Percentiles rank a stretch among this genome's conserved stretches.
Evolutionary conservation across 2,888 invertebrate species (phyloP).

Genomic region (Parascotia fuliginaria): DNA sequence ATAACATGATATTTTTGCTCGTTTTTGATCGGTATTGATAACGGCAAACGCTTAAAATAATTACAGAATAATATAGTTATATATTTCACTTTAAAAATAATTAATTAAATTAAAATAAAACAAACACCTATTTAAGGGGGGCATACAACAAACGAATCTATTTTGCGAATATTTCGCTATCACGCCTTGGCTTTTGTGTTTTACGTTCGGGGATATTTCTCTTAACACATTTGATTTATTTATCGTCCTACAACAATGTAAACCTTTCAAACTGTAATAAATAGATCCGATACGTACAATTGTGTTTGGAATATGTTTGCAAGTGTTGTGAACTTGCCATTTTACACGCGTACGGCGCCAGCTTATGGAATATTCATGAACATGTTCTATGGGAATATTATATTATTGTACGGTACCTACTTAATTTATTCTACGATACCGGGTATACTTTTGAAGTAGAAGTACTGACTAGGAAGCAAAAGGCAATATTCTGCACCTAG

Average conservation of each 20-base stretch:
- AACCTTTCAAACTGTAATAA: conserved; percentile 5
- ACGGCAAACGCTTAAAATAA: no score
- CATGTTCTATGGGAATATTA: background rate
- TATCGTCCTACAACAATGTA: background rate
- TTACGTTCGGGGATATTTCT: background rate
- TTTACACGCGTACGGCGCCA: background rate
- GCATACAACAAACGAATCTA: no score
- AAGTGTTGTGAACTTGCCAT: background rate
- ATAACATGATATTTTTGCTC: no score
- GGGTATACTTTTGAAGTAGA: background rate
- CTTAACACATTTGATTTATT: background rate
- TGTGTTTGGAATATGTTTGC: background rate
- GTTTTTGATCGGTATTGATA: no score
- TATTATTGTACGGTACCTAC: background rate
- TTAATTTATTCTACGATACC: background rate
- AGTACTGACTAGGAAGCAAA: background rate
- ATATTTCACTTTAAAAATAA: no score
- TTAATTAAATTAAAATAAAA: no score
- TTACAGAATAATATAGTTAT: no score
- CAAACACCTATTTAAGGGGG: no score
- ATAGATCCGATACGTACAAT: background rate
- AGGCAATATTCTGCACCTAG: no score
- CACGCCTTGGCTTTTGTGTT: background rate
- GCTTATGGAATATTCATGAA: background rate
- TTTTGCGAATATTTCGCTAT: background rate